Base-by-base conservation (phyloP, 1,140 invertebrate species). In the Spodoptera litura region DNA sequence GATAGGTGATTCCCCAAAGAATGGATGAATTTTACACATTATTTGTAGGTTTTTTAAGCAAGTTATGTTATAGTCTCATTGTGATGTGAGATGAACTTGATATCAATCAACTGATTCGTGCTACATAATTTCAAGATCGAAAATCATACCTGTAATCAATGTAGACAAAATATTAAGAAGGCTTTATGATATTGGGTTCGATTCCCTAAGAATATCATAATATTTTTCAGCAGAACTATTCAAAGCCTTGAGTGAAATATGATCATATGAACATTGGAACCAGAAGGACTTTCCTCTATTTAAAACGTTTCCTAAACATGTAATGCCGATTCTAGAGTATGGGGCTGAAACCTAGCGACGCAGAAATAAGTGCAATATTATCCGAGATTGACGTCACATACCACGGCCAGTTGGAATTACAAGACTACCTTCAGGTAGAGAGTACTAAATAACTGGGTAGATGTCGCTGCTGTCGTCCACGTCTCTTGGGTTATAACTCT, bases 391-490 rank as follows among this genome's bases (percentile, higher is more conserved):
- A 97, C 92, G 91, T 95, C 76, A 95, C 94, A 72, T 96, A 96
- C 94, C 96, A 97, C 90, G 96, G 96, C 31, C 96, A 96, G 89
- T 90, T 97, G 95, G 96, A 97, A 87, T 93, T 97, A 73, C 95
- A 96, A 87, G 96, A 97, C 89, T 97, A 96, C 89, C 91, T 97
- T 5, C 96, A 97, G 96, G 96, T 97, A 96, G 96, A 75, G 27
- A 75, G 25, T 53, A 27, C 12, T 25, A 15, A 13, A 31, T 66
- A 49, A 53, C 51, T 75, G 59, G 73, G 25, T 75, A 64, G 15
- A 56, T 5, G 10, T 49, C 12, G n/a, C 20, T 52, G 73, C 59
- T 35, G 73, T 25, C 20, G 72, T 75, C 73, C 58, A 64, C 73
- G 73, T 75, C 27, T 10, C 12, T n/a, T 53, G 44, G 73, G 58